Evolutionary conservation across 1,140 invertebrate genomes (phyloP), one percentile per base, ranked within the genome.

Genomic region (Telenomus remus): DNA sequence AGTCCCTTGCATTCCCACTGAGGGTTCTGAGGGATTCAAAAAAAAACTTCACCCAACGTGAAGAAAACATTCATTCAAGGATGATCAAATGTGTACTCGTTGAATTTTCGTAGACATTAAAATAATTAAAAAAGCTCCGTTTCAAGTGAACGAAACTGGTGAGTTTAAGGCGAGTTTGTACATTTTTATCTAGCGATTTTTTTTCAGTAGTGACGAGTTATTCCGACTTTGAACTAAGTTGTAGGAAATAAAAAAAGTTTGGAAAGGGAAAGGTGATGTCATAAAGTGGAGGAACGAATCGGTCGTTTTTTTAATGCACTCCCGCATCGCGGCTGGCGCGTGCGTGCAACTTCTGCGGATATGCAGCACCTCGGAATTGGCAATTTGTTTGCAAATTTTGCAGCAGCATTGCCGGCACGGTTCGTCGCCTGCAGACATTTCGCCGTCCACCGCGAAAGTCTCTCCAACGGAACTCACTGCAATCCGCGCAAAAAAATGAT

Each of bases 371-470:
- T 85, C 80, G 82, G 82, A 86, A 87, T 87, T 87, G 84, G 79
- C 85, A 87, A 87, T 87, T 87, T 86, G 84, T 85, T 87, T 87
- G 86, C 84, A 87, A 87, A 87, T 86, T 87, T 86, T 71, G 75
- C 64, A 71, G 79, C 61, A 49, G 44, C 51, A 66, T 60, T 59
- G 70, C 60, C 65, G 64, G 51, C 59, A 69, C 39, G 75, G 69
- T 70, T 78, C 75, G 69, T 78, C 69, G 75, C 69, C 60, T 73
- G 75, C 64, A 57, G 57, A 70, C 73, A 78, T 78, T 78, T 78
- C 63, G 59, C 69, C 60, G 33, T 47, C 61, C 61, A 69, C 66
- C 66, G 56, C 63, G 55, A 66, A 74, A 63, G 48, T 73, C 65
- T 71, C 37, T 78, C n/a, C n/a, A 71, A 74, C 73, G 51, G 73